Base-by-base conservation (phyloP, 2,888 invertebrate species). In the Tetragonula carbonaria region DNA sequence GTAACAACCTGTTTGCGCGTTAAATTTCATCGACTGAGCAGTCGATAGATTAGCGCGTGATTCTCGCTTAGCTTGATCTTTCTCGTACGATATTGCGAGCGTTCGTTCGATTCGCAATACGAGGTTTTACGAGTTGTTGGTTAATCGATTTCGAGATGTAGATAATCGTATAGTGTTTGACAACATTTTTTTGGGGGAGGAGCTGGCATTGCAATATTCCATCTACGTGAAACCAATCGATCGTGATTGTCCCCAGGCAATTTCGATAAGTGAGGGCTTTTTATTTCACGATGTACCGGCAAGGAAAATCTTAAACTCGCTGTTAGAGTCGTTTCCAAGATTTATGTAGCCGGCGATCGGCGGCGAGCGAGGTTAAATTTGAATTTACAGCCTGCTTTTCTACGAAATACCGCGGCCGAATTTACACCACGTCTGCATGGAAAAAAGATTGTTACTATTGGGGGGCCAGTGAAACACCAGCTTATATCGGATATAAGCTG, bases 301-400 rank as follows among this genome's bases (percentile, higher is more conserved):
- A 16, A 68, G 71, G 83, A 45, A 73, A 84, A 82, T 81, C 81
- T 82, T 73, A 75, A 28, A 71, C 76, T 65, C 70, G 62, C 65
- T 57, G 80, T 79, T 80, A 53, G 53, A 66, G 45, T 57, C 63
- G 68, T 85, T 84, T 59, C 13, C 53, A 59, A 84, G 88, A 90
- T 90, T 90, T 86, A 90, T 85, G 73, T 72, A 74, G 18, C 21
- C 50, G 53, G 45, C 76, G 77, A n/a, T 77, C 76, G 74, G 28
- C 78, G 16, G 62, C 57, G 67, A n/a, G 80, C 65, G 68, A 73
- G 83, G 75, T 85, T 87, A 88, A 87, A 90, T 90, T 88, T 76
- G 79, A 88, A 90, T 88, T 90, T 84, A 84, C 83, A 65, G 75
- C 75, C 65, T 71, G 59, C 68, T 72, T 23, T 76, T 66, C 57